These are phyloP conservation scores for Chlorops oryzae DNA, from an alignment of 1,140 invertebrate genomes.

Conservation along the genomic window DNA sequence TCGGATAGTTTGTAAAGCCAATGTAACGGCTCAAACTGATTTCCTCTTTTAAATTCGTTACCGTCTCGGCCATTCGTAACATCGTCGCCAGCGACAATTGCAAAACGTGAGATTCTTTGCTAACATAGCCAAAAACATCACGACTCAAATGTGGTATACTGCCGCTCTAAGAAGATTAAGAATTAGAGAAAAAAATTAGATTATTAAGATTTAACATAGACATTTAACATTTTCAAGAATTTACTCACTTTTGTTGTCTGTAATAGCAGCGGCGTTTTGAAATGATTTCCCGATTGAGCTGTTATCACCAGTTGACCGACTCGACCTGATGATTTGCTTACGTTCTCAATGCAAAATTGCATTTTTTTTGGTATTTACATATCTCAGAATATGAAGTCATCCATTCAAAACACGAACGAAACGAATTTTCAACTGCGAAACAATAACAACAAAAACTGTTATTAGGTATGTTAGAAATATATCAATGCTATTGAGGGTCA, in stretches of 20 bases:
- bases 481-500: too few species aligned
- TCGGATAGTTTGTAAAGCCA: slow-evolving; percentile 56
- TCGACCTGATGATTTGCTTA: slow-evolving; percentile 50
- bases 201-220: background rate
- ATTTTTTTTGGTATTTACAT: too few species aligned
- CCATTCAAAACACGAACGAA: too few species aligned
- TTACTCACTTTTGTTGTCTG: slow-evolving; percentile 52
- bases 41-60: slow-evolving; percentile 50
- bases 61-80: slow-evolving; percentile 51
- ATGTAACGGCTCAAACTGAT: slow-evolving; percentile 55
- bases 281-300: slow-evolving; percentile 33
- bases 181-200: too few species aligned
- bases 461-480: too few species aligned
- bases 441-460: too few species aligned
- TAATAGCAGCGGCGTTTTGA: slow-evolving; percentile 53
- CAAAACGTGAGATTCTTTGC: slow-evolving; percentile 50
- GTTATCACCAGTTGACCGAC: slow-evolving; percentile 52
- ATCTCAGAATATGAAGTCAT: too few species aligned
- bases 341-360: slow-evolving; percentile 54
- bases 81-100: slow-evolving; percentile 56
- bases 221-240: background rate
- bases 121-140: slow-evolving; percentile 58
- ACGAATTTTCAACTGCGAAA: too few species aligned
- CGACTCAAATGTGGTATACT: slow-evolving; percentile 60
- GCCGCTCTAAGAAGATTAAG: slow-evolving; percentile 50